Conservation (phyloP, 2,113 vertebrate species). For the Bungarus multicinctus region DNA sequence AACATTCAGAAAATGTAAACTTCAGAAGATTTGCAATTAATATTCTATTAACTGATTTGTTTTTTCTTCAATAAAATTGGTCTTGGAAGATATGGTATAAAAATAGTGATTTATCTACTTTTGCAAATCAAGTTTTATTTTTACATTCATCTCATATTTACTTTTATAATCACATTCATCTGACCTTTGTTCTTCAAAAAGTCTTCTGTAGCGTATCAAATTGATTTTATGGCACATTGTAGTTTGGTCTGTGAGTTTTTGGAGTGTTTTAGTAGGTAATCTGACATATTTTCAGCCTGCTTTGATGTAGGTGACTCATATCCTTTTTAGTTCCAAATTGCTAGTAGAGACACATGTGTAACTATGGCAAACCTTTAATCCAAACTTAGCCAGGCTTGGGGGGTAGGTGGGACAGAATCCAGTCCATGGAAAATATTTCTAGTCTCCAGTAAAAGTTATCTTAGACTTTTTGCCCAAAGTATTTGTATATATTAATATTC, state of each 20-base stretch:
- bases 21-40: not conserved
- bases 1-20: not conserved
- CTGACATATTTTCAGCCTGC: not conserved
- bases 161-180: not conserved
- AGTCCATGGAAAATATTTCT: not conserved
- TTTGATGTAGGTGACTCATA: not conserved
- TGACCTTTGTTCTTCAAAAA: not conserved
- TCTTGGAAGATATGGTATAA: not conserved
- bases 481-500: not conserved
- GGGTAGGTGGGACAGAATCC: not conserved
- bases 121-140: not conserved
- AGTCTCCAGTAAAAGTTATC: not conserved
- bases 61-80: not conserved
- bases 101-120: not conserved
- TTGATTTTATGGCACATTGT: not conserved
- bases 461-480: not conserved
- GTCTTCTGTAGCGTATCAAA: not conserved
- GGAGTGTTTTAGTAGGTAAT: not conserved
- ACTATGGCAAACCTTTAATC: not conserved
- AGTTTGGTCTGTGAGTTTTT: not conserved
- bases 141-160: not conserved
- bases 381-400: not conserved
- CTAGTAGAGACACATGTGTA: not conserved
- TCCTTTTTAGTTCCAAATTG: not conserved
- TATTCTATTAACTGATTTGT: not conserved